phyloP scores from a whole-genome alignment of 2,888 invertebrate species.

The Dorcus hopei region DNA sequence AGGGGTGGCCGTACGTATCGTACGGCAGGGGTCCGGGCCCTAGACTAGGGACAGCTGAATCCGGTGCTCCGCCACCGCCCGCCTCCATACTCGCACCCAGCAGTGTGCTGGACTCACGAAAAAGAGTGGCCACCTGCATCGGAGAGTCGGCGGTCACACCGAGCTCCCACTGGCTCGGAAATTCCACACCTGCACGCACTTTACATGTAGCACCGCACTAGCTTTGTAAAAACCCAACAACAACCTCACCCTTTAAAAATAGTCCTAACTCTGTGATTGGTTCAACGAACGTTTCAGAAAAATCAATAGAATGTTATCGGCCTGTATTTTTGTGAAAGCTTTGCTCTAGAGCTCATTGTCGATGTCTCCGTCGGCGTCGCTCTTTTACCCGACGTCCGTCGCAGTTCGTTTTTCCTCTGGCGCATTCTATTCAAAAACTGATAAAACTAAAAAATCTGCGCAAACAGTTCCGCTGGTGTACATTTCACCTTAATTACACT shows the following conservation, averaged over 20 bases:
- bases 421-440: conserved; percentile 43
- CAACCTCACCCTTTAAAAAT: conserved; percentile 56
- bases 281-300: conserved; percentile 59
- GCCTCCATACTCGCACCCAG: conserved; percentile 62
- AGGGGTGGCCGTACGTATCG: conserved; percentile 47
- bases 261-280: conserved; percentile 53
- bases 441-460: conserved; percentile 19
- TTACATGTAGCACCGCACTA: conserved; percentile 39
- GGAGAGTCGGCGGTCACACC: conserved; percentile 39
- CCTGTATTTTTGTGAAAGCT: conserved; percentile 51
- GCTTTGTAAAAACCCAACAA: conserved; percentile 48
- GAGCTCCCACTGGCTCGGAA: conserved; percentile 34
- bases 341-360: conserved; percentile 45
- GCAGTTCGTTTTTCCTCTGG: conserved; percentile 41
- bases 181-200: conserved; percentile 29
- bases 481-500: neutral
- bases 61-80: conserved; percentile 45
- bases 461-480: neutral
- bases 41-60: conserved; percentile 38
- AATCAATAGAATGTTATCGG: conserved; percentile 63
- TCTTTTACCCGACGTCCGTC: conserved; percentile 43
- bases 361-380: conserved; percentile 49
- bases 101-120: conserved; percentile 65
- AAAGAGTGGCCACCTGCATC: conserved; percentile 68
- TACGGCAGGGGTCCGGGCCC: conserved; percentile 39